phyloP scores from a whole-genome alignment of 2,797 vertebrate genomes.

The Eulemur coronatus region DNA sequence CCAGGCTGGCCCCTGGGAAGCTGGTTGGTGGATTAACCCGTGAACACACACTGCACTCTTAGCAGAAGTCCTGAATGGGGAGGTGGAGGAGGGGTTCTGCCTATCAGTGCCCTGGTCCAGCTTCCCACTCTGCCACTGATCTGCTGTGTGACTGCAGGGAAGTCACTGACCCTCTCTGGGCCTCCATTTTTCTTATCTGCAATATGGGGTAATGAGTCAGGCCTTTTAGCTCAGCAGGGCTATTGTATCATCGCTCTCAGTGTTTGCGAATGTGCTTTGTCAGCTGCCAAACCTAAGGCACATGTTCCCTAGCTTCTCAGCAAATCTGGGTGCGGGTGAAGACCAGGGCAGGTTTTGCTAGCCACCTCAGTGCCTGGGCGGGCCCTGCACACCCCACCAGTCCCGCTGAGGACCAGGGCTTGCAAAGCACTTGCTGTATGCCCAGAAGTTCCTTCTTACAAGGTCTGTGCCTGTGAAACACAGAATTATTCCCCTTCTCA shows the following conservation, averaged over 20 bases:
- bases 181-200: background rate
- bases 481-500: background rate
- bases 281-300: conserved; percentile 6
- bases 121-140: background rate
- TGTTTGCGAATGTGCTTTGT: conserved; percentile 43
- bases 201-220: background rate
- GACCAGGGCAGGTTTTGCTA: background rate
- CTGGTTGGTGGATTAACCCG: background rate
- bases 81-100: background rate
- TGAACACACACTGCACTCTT: background rate
- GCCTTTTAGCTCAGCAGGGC: background rate
- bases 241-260: background rate
- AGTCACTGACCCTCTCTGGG: background rate
- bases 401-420: background rate
- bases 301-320: conserved; percentile 5
- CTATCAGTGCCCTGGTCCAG: background rate
- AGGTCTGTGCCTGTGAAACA: background rate
- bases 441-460: background rate
- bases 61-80: background rate
- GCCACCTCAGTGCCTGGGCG: background rate
- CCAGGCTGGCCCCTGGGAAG: background rate
- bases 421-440: background rate
- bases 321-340: background rate
- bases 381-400: background rate
- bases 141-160: background rate